Evolutionary conservation across 2,797 vertebrate species (phyloP).

Genomic region (Chelidonichthys spinosus): DNA sequence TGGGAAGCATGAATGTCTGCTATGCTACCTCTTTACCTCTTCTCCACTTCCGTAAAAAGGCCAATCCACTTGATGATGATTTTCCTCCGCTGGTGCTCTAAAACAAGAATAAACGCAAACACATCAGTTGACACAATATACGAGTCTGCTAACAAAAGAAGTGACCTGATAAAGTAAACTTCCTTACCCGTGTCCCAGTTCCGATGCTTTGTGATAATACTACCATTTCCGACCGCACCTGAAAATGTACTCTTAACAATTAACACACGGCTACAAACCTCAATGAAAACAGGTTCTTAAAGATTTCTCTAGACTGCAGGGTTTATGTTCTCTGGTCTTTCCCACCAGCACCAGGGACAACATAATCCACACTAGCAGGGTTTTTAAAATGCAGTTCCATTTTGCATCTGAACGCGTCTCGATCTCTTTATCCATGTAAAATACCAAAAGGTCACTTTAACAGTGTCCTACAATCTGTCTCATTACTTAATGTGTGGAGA

Average conservation of each 20-base stretch:
- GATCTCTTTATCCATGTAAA: not conserved
- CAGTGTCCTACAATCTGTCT: not conserved
- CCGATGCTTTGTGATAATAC: conserved; percentile 13
- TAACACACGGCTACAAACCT: not conserved
- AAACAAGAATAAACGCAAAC: conserved; percentile 18
- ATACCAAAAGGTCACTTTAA: not conserved
- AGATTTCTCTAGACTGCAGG: not conserved
- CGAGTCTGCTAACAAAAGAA: not conserved
- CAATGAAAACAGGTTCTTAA: not conserved
- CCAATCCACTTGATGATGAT: conserved; percentile 53
- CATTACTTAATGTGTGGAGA: not conserved
- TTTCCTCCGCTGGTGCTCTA: conserved; percentile 62
- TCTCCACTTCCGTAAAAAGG: conserved; percentile 33
- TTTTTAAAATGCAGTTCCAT: not conserved
- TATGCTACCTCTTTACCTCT: conserved; percentile 54
- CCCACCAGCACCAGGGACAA: not conserved
- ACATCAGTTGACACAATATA: not conserved
- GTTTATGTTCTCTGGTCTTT: not conserved
- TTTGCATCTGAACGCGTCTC: not conserved
- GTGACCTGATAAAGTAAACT: not conserved
- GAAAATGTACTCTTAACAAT: conserved; percentile 9
- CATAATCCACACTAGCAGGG: not conserved
- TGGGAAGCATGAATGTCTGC: not conserved
- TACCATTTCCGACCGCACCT: conserved; percentile 71
- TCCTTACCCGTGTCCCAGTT: conserved; percentile 63